These are phyloP conservation scores for Cryptus viduatorius DNA, from an alignment of 2,888 invertebrate genomes.

Conservation along the genomic window DNA sequence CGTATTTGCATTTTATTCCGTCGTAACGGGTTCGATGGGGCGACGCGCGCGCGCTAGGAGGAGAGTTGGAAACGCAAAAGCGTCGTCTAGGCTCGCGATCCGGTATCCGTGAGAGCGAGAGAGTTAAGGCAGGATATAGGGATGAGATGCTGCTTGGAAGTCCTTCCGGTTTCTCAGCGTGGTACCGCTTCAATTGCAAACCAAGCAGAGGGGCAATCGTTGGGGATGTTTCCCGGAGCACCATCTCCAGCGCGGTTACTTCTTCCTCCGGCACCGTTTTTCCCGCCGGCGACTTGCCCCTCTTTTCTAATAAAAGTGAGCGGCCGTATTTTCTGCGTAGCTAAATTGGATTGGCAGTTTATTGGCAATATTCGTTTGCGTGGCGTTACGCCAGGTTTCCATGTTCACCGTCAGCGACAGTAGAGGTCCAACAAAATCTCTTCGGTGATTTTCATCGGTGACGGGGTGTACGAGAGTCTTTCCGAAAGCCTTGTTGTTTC, in stretches of 20 bases:
- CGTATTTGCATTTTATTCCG: constrained; percentile 74
- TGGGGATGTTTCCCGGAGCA: constrained; percentile 28
- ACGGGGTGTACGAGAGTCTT: neutral
- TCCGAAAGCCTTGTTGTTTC: neutral
- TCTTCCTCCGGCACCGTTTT: constrained; percentile 19
- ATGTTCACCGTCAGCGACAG: constrained; percentile 65
- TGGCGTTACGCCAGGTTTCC: constrained; percentile 80
- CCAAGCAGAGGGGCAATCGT: constrained; percentile 37
- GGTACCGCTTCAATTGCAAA: constrained; percentile 60
- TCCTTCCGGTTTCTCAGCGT: constrained; percentile 58
- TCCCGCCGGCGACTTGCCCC: constrained; percentile 24
- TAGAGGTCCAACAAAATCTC: constrained; percentile 74
- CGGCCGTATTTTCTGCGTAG: constrained; percentile 81
- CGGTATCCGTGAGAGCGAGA: constrained; percentile 6
- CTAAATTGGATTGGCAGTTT: constrained; percentile 84
- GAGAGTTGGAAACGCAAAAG: constrained; percentile 45
- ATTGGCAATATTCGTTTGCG: constrained; percentile 84
- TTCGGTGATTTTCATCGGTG: constrained; percentile 8
- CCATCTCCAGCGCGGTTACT: constrained; percentile 36
- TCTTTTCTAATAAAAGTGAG: constrained; percentile 74
- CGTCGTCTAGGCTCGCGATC: constrained; percentile 25
- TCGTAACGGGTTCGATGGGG: constrained; percentile 68
- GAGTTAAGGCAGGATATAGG: constrained; percentile 9
- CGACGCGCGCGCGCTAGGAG: neutral
- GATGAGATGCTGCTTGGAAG: constrained; percentile 58